These are phyloP conservation scores for Pampusana beccarii DNA, from an alignment of 2,113 vertebrate genomes.

Conservation along the genomic window DNA sequence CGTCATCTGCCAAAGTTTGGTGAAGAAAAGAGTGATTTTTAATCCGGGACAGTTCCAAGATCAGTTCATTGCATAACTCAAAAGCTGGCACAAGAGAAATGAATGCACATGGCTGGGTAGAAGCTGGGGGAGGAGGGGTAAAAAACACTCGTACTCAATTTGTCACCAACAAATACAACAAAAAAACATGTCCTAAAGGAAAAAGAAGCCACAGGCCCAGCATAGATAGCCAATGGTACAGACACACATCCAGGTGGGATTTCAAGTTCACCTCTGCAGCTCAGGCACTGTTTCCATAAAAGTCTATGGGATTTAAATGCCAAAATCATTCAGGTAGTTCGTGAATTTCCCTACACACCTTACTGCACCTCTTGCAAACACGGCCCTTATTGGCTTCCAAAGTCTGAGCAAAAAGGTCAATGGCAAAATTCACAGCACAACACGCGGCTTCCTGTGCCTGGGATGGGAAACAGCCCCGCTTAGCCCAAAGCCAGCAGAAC, in stretches of 20 bases:
- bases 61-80: not conserved
- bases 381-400: not conserved
- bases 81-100: not conserved
- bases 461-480: not conserved
- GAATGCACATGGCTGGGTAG: not conserved
- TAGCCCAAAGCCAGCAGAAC: not conserved
- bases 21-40: slow-evolving; percentile 8
- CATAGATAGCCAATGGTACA: not conserved
- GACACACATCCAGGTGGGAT: not conserved
- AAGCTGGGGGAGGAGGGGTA: not conserved
- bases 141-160: not conserved
- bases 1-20: not conserved
- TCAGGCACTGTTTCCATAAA: not conserved
- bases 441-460: not conserved
- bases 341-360: not conserved
- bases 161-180: not conserved
- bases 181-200: not conserved
- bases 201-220: not conserved
- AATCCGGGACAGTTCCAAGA: not conserved
- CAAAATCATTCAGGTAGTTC: not conserved
- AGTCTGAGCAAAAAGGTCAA: not conserved
- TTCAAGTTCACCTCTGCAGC: not conserved
- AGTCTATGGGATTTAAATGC: not conserved
- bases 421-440: not conserved
- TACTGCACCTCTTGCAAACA: not conserved